These are phyloP conservation scores for Cotesia vestalis DNA, from an alignment of 1,140 invertebrate species.

Conservation along the genomic window DNA sequence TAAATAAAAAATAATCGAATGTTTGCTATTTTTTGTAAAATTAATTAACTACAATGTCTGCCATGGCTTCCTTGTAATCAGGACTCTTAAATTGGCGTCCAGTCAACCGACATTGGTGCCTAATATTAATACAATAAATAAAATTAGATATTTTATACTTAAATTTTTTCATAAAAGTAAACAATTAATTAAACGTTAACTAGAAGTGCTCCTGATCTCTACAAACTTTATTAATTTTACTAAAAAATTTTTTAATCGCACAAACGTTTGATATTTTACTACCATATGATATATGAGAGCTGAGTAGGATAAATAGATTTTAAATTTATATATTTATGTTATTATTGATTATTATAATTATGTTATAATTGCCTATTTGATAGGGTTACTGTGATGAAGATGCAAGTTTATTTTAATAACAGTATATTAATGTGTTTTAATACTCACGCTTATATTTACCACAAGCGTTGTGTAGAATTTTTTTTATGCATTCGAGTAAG, in stretches of 20 bases:
- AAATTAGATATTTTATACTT: slow-evolving; percentile 15
- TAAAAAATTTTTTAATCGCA: slow-evolving; percentile 28
- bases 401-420: too few relatives aligned
- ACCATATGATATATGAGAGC: too few relatives aligned
- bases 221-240: slow-evolving; percentile 6
- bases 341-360: too few relatives aligned
- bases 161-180: slow-evolving; percentile 2
- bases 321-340: too few relatives aligned
- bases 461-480: too few relatives aligned
- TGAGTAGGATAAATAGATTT: slow-evolving; percentile 5
- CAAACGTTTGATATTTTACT: slow-evolving; percentile 15
- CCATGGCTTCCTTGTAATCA: slow-evolving; percentile 31
- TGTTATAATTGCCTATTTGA: too few relatives aligned
- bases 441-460: too few relatives aligned
- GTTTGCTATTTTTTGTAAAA: not conserved
- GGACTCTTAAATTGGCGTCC: slow-evolving; percentile 6
- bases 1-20: not conserved
- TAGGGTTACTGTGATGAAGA: too few relatives aligned
- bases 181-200: not conserved
- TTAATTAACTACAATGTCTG: not conserved
- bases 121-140: slow-evolving; percentile 14
- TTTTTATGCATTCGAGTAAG: too few relatives aligned
- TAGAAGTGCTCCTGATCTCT: slow-evolving; percentile 28
- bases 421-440: too few relatives aligned
- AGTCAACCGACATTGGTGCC: slow-evolving; percentile 18